A percentile compares a stretch with the other conserved stretches of the same genome.
phyloP scores from a whole-genome alignment of 1,140 invertebrate genomes.

The Oscheius sp. region DNA sequence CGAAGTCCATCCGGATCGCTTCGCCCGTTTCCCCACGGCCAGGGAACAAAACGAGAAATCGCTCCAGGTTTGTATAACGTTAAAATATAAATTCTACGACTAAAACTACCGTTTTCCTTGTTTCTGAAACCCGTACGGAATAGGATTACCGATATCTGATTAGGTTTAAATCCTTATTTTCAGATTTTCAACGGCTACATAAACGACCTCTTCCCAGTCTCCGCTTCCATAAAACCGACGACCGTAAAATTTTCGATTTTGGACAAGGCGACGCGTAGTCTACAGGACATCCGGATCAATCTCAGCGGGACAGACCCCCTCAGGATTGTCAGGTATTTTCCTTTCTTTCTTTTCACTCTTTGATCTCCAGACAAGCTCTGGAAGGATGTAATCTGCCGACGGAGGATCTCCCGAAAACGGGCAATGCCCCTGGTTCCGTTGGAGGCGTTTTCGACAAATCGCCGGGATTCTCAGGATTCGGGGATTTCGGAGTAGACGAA shows the following conservation, averaged over 20 bases:
- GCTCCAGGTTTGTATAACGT: conserved; percentile 7
- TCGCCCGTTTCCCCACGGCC: conserved; percentile 21
- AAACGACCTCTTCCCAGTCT: conserved; percentile 34
- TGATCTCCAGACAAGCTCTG: conserved; percentile 31
- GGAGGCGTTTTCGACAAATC: not conserved
- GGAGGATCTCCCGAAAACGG: conserved; percentile 1
- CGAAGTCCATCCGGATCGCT: conserved; percentile 30
- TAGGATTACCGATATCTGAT: not conserved
- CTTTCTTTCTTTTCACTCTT: conserved; percentile 1
- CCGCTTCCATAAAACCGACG: conserved; percentile 16
- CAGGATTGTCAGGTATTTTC: conserved; percentile 32
- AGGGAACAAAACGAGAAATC: conserved; percentile 35
- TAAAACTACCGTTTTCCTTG: not conserved
- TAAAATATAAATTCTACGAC: not conserved
- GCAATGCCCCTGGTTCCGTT: not conserved
- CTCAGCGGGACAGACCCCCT: conserved; percentile 30
- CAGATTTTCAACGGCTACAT: conserved; percentile 39
- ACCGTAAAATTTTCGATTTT: conserved; percentile 34
- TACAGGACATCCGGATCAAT: conserved; percentile 34
- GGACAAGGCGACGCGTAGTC: conserved; percentile 21
- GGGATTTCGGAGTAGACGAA: conserved; percentile 16
- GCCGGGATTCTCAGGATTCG: not conserved
- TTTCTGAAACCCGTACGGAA: not conserved
- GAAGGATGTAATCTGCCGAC: conserved; percentile 37
- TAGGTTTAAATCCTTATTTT: not conserved